Percentiles rank a stretch among this genome's conserved stretches.
Conservation (phyloP, 2,888 invertebrate genomes). For the Hydrotaea cyrtoneurina region DNA sequence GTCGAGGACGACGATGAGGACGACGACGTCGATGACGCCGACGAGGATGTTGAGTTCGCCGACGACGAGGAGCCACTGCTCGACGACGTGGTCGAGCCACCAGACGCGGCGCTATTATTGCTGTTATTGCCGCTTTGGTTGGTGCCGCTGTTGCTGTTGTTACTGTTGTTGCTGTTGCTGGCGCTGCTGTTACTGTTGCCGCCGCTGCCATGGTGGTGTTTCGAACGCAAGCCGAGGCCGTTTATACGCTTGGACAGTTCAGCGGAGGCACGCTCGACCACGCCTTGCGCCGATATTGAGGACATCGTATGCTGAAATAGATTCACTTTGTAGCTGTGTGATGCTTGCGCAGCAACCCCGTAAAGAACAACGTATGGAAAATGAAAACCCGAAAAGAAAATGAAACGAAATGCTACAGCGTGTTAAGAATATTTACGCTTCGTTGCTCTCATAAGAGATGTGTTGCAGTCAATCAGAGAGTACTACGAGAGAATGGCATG, state of each 20-base stretch:
- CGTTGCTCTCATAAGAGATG: constrained; percentile 46
- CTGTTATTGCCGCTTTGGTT: constrained; percentile 42
- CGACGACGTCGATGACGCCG: constrained; percentile 52
- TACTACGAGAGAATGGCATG: no score
- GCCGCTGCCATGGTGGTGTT: constrained; percentile 81
- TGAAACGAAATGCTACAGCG: background rate
- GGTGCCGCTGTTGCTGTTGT: constrained; percentile 67
- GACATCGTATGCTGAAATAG: constrained; percentile 84
- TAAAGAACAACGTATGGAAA: background rate
- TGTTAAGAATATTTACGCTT: background rate
- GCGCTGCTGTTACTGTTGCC: constrained; percentile 68
- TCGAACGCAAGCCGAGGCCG: constrained; percentile 86
- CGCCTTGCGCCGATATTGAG: constrained; percentile 93
- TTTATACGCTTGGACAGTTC: constrained; percentile 94
- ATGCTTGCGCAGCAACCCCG: background rate
- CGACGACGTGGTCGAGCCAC: constrained; percentile 43
- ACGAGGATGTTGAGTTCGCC: constrained; percentile 67
- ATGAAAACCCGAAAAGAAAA: background rate
- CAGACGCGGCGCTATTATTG: constrained; percentile 65
- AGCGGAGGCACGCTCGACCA: constrained; percentile 94
- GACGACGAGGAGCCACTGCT: constrained; percentile 47
- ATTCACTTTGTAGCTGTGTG: constrained; percentile 75
- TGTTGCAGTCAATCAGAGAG: background rate
- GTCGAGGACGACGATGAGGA: constrained; percentile 75
- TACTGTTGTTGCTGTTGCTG: constrained; percentile 74